Evolutionary conservation across 2,113 vertebrate genomes (phyloP), one percentile per base, ranked within the genome.

Genomic region (Glaucidium brasilianum): DNA sequence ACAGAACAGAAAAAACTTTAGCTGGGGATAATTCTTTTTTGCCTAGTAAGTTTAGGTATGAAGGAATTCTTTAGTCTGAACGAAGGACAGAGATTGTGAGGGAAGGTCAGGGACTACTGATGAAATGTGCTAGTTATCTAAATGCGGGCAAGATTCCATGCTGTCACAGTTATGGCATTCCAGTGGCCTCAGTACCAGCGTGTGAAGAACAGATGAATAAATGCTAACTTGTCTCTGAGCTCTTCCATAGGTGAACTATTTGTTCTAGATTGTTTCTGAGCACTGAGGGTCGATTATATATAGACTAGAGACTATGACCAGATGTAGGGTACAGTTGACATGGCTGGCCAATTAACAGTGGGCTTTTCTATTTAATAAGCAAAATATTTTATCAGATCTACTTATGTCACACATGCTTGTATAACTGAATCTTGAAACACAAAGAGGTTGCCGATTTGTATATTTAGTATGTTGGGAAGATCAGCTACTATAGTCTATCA

Each of bases 401-500:
- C 41, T 78, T 88, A 22, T 86, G 60, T 53, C 58, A 55, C 35
- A 32, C 5, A 4, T 21, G 6, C 50, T 32, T 74, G 8, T 37
- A 22, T 21, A 87, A 49, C 52, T 67, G 56, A 86, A 58, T 43
- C 80, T 39, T 35, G 43, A 81, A 81, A 30, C 15, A 20, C 52
- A 26, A 47, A 45, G 22, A 32, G 10, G 21, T 45, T n/a, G 2
- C 27, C 37, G 50, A 43, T n/a, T 77, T 55, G 68, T 72, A 0
- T 1, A 11, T 55, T 72, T 41, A 67, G 13, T 67, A 2, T 62
- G 11, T 52, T 83, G 67, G 78, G 67, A 68, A 62, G 55, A 50
- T 69, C 9, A 77, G 47, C 41, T 86, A 49, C 35, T 87, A 1
- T 62, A 82, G 81, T 50, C 22, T 23, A 16, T 68, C 0, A 0